phyloP scores from a whole-genome alignment of 2,113 vertebrate genomes.

The Spermophilus dauricus region DNA sequence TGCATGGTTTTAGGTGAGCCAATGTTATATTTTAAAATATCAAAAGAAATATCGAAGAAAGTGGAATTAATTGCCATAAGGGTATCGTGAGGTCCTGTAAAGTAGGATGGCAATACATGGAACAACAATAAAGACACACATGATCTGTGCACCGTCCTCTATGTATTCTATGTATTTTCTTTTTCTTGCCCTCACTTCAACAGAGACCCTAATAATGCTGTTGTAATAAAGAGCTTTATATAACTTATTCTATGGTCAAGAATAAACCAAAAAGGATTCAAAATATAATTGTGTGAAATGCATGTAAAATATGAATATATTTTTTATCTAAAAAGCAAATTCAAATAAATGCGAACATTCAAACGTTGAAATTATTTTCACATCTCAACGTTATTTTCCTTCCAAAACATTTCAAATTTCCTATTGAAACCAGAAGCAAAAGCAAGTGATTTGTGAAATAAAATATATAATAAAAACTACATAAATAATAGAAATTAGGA shows the following conservation, averaged over 20 bases:
- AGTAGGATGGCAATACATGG: not conserved
- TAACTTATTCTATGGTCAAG: not conserved
- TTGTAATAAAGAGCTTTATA: not conserved
- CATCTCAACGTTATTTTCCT: not conserved
- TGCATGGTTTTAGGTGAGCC: not conserved
- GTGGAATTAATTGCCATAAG: not conserved
- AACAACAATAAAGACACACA: not conserved
- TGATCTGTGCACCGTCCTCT: not conserved
- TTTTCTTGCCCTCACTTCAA: conserved; percentile 22
- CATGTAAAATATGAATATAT: not conserved
- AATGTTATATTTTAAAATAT: not conserved
- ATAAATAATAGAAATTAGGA: conserved; percentile 37
- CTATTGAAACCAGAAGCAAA: conserved; percentile 19
- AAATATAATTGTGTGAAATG: not conserved
- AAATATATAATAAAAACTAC: conserved; percentile 5
- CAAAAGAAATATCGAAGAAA: conserved; percentile 35
- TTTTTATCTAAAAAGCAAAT: conserved; percentile 23
- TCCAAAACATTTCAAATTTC: not conserved
- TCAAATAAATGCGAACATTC: conserved; percentile 16
- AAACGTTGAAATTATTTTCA: conserved; percentile 17
- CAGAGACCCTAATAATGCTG: not conserved
- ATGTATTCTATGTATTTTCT: not conserved
- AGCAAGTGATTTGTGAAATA: not conserved
- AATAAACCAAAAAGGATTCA: conserved; percentile 46
- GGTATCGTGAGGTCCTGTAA: not conserved